phyloP scores from a whole-genome alignment of 2,888 invertebrate species.

The Andrena trimmerana region DNA sequence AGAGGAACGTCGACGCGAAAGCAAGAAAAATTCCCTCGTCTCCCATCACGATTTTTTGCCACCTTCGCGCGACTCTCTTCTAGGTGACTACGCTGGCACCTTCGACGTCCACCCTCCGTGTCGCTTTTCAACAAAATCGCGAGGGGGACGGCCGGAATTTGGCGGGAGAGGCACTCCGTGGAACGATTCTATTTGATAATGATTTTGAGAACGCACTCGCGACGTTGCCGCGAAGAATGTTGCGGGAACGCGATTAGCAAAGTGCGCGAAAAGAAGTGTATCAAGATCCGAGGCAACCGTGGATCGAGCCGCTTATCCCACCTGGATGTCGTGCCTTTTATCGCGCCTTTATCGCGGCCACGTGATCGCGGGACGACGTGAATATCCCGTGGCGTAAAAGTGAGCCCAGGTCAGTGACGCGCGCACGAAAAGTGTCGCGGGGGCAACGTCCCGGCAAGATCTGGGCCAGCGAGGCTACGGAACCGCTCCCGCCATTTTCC shows the following conservation, averaged over 20 bases:
- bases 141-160: too few species aligned
- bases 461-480: constrained; percentile 42
- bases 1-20: constrained; percentile 53
- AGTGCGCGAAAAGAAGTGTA: neutral
- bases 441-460: constrained; percentile 50
- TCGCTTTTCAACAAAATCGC: neutral
- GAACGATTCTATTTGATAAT: neutral
- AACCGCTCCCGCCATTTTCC: constrained; percentile 19
- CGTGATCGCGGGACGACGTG: constrained; percentile 49
- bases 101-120: neutral
- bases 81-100: neutral
- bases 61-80: neutral
- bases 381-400: constrained; percentile 56
- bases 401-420: constrained; percentile 67
- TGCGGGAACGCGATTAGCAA: neutral
- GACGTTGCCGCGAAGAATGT: neutral
- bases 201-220: neutral
- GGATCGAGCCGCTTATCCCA: constrained; percentile 22
- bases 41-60: neutral
- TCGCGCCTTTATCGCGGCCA: constrained; percentile 45
- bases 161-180: too few species aligned
- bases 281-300: constrained; percentile 23
- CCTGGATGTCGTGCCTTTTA: constrained; percentile 50
- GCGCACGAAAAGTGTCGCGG: constrained; percentile 55
- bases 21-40: constrained; percentile 9